Base-by-base conservation (phyloP, 2,113 vertebrate species). In the Passer domesticus region DNA sequence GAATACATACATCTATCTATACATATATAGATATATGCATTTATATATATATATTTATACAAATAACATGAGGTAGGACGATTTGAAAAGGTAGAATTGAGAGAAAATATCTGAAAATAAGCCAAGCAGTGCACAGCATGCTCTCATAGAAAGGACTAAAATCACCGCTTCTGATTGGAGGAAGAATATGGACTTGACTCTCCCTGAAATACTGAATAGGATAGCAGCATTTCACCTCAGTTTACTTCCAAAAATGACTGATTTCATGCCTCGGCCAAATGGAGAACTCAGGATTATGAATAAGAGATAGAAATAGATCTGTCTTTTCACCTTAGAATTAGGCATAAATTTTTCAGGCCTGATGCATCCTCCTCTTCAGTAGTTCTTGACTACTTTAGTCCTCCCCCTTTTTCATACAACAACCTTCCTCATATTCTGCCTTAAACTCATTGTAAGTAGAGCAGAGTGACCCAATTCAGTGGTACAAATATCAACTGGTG, bases 231-330 rank as follows among this genome's bases (percentile, higher is more conserved):
- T 92, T 93, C 4, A 7, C 27, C n/a, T 80, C 41, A 37, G 13
- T 81, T 83, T 94, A 74, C 63, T 88, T 93, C 6, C 27, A 90
- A 53, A 90, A 94, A 60, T n/a, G 20, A 74, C 15, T 5, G 0
- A 46, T 70, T 87, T 76, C 22, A 10, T 83, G n/a, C 22, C 58
- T 87, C 28, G 69, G 59, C 15, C 70, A 90, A 73, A 83, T 17
- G 69, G 82, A 88, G 85, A 79, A 25, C 53, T 79, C 49, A 73
- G 41, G 37, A 91, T 79, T 85, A 95, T 53, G 77, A 93, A 91
- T 85, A 96, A 93, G 37, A 55, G n/a, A 91, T 73, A 85, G 70
- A 80, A 93, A 80, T 66, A 96, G 49, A 83, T 85, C 14, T 94
- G 39, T 78, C 44, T 89, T 52, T 89, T 89, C 87, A 94, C 58